Conservation (phyloP, 1,140 invertebrate genomes). For the Steinernema khuongi region DNA sequence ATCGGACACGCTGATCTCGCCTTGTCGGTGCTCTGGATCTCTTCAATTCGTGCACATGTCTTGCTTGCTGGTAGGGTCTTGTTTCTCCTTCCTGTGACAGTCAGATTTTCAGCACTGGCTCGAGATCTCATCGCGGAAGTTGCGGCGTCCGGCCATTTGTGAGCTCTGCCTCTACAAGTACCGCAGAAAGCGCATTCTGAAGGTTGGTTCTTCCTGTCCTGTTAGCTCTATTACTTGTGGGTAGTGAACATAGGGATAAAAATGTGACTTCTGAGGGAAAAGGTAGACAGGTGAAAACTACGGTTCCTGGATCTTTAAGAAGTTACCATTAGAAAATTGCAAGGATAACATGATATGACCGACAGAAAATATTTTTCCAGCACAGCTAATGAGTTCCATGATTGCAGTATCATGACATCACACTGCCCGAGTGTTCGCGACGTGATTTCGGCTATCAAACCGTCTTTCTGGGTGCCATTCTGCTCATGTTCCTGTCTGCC, state of each 20-base stretch:
- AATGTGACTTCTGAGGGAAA: too few species aligned
- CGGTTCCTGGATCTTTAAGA: too few species aligned
- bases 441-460: constrained; percentile 33
- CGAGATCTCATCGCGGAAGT: constrained; percentile 61
- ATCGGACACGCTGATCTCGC: constrained; percentile 62
- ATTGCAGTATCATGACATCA: constrained; percentile 34
- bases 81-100: neutral
- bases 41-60: constrained; percentile 63
- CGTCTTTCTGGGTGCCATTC: constrained; percentile 30
- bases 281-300: too few species aligned
- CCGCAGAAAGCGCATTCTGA: constrained; percentile 64
- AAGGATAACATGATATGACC: neutral
- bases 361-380: neutral
- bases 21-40: constrained; percentile 64
- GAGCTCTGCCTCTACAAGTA: constrained; percentile 65
- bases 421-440: constrained; percentile 25
- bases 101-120: constrained; percentile 63
- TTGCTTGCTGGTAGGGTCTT: constrained; percentile 62
- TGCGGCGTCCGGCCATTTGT: constrained; percentile 62
- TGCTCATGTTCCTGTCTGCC: constrained; percentile 35
- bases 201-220: constrained; percentile 61
- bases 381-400: neutral
- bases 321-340: too few species aligned
- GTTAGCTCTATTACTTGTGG: too few species aligned
- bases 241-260: too few species aligned